phyloP scores from a whole-genome alignment of 2,797 vertebrate genomes.

The Holocentrus rufus region DNA sequence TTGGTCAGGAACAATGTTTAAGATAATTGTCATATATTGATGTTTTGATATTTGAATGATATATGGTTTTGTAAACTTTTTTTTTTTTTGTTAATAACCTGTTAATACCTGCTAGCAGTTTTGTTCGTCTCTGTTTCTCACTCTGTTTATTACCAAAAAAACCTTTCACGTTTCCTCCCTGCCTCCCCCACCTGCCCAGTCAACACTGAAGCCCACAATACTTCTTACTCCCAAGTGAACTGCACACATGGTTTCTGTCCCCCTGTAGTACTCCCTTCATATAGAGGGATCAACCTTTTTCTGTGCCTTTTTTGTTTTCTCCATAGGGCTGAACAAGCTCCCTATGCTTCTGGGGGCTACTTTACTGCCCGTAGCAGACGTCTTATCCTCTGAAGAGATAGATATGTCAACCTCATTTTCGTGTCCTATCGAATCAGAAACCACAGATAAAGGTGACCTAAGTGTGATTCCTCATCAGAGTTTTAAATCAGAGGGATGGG shows the following conservation, averaged over 20 bases:
- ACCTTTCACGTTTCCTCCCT: neutral
- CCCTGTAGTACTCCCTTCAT: conserved; percentile 39
- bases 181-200: conserved; percentile 15
- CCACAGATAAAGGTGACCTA: conserved; percentile 74
- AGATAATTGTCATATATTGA: too few species aligned
- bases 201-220: conserved; percentile 35
- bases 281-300: conserved; percentile 69
- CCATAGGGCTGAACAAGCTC: conserved; percentile 84
- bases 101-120: too few species aligned
- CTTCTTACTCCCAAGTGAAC: conserved; percentile 85
- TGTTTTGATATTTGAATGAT: too few species aligned
- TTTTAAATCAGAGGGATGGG: conserved; percentile 71
- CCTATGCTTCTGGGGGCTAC: conserved; percentile 86
- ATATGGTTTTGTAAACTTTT: too few species aligned
- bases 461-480: conserved; percentile 63
- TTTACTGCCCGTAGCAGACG: conserved; percentile 84
- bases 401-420: conserved; percentile 72
- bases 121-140: too few species aligned
- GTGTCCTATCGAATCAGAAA: conserved; percentile 75
- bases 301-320: conserved; percentile 82
- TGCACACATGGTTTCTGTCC: conserved; percentile 58
- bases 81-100: too few species aligned
- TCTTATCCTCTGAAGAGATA: conserved; percentile 83
- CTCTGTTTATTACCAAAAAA: neutral
- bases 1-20: too few species aligned